Evolutionary conservation across 1,140 invertebrate genomes (phyloP), one percentile per base, ranked within the genome.

Genomic region (Drosophila auraria): DNA sequence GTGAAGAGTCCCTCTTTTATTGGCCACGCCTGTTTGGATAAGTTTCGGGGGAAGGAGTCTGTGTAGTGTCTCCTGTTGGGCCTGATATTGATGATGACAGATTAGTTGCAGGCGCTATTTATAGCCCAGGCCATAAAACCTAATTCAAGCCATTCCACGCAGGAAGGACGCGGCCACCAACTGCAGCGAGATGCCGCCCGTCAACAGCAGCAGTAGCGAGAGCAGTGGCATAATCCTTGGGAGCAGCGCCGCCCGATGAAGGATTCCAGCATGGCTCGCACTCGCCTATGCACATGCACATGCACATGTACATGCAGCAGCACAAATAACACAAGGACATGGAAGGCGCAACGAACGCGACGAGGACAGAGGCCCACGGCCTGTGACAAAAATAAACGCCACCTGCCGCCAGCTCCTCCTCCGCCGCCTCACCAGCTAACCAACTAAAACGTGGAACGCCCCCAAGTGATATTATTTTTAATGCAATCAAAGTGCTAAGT

Each of bases 271-370:
- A 79, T 80, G 78, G 59, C 70, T 56, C 60, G 82, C 63, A 80
- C 36, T 25, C 33, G 64, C 64, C 62, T 42, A 65, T 44, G 62
- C 62, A 66, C 63, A 62, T 61, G 23, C 62, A 33, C 63, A 33
- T 17, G 27, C 38, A 42, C 54, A 49, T 25, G 47, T 38, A 77
- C 49, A 57, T 42, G 64, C 56, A 68, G 56, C 50, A 65, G 57
- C 87, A 89, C 81, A 90, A 89, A 89, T 90, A 89, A 89, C 78
- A 72, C 86, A 89, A 89, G 86, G 86, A 90, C 86, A 82, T 84
- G 74, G 77, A 79, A 70, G 80, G 82, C 78, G 82, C 80, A 82
- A 79, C 80, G 80, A 83, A 83, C 80, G 66, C 82, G 78, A 62
- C 76, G 71, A 83, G 76, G 72, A 80, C 73, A 80, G 53, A 73